phyloP scores from a whole-genome alignment of 2,113 vertebrate species.

The Onychostoma macrolepis region DNA sequence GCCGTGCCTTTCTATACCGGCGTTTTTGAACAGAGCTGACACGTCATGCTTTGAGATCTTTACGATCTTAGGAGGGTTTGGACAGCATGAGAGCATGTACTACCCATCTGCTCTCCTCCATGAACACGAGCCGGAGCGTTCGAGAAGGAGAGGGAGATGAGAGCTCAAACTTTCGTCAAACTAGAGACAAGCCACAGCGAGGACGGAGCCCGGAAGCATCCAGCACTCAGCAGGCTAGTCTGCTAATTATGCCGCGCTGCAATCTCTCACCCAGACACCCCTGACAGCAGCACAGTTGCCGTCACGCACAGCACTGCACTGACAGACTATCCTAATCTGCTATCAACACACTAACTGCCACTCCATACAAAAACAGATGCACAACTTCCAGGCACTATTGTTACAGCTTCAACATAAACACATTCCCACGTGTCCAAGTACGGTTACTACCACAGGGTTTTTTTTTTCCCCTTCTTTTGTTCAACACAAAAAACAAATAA shows the following conservation, averaged over 20 bases:
- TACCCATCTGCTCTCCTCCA: conserved; percentile 26
- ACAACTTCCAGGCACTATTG: background rate
- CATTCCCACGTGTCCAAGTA: background rate
- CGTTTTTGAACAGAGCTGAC: conserved; percentile 25
- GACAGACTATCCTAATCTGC: conserved; percentile 30
- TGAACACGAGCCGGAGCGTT: background rate
- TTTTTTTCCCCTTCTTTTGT: background rate
- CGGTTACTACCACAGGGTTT: background rate
- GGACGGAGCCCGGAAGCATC: conserved; percentile 25
- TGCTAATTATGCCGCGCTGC: conserved; percentile 48
- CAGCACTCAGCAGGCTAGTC: conserved; percentile 40
- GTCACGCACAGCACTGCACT: conserved; percentile 25
- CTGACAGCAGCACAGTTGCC: conserved; percentile 31
- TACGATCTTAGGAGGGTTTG: conserved; percentile 11
- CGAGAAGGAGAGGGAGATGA: conserved; percentile 29
- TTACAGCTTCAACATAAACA: background rate
- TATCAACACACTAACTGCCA: conserved; percentile 12
- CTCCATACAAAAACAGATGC: conserved; percentile 1
- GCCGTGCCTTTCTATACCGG: background rate
- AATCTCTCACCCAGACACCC: conserved; percentile 28
- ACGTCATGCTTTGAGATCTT: conserved; percentile 27
- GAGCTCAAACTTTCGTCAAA: conserved; percentile 42
- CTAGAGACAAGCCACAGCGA: conserved; percentile 20
- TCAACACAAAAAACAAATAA: background rate
- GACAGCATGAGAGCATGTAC: background rate